Evolutionary conservation across 2,113 vertebrate genomes (phyloP), one percentile per base, ranked within the genome.

Genomic region (Turdus rufiventris): DNA sequence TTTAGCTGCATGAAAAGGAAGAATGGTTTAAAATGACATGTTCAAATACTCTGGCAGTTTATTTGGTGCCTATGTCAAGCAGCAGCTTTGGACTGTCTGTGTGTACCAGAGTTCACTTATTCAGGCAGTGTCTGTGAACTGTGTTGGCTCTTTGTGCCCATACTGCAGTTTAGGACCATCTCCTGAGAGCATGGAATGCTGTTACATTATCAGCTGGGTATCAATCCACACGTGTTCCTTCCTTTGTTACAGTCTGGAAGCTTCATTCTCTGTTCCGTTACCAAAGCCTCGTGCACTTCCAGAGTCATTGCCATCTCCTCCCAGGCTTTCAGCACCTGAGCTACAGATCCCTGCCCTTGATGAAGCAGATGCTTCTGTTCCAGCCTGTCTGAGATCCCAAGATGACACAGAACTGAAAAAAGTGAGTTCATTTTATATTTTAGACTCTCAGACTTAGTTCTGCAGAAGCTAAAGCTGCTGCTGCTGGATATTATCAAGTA

Each of bases 351-450:
- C 36, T 47, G 87, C 60, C 34, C 95, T 97, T 40, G 72, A 96
- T 57, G 93, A 97, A 56, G 76, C 93, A 38, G 94, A 97, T 73
- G 72, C 50, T 65, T 93, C 98, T 25, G 57, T 91, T 61, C 81
- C 92, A 81, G 63, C 67, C 4, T 94, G 96, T 77, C 88, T 96
- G 78, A 89, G 79, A 68, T 77, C 95, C 5, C 95, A 97, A 68
- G 94, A 86, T 74, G 78, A 95, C 71, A 85, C 89, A 50, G 91
- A 96, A 85, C 91, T 97, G 90, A 96, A 97, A 91, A 97, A 98
- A 96, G 98, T 98, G 91, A 97, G 85, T 91, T 57, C 12, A 25
- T 50, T 57, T 61, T 58, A 36, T 48, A 24, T 36, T 95, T 68
- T 85, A 77, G 13, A 8, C 36, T 38, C 29, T 93, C 34, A 34